Percentiles rank a stretch among this genome's conserved stretches.
These are phyloP conservation scores for Latrodectus hesperus DNA, from an alignment of 2,888 invertebrate genomes.

Conservation along the genomic window DNA sequence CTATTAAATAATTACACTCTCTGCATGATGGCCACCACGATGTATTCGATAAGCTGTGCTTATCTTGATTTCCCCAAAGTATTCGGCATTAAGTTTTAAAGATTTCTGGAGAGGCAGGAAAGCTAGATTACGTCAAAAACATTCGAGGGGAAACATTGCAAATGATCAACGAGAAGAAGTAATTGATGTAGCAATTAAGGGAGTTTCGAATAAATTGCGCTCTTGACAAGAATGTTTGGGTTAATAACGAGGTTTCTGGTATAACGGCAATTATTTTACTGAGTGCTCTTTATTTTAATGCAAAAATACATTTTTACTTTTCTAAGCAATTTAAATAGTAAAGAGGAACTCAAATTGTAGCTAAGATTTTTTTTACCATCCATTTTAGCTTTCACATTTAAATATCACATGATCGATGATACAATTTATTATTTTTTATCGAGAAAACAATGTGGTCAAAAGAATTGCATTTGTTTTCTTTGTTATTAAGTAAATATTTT, in stretches of 20 bases:
- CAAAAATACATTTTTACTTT: background rate
- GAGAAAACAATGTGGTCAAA: no score
- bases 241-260: constrained; percentile 50
- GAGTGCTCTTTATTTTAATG: constrained; percentile 39
- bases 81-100: constrained; percentile 22
- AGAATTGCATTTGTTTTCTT: no score
- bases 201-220: constrained; percentile 50
- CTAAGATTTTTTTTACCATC: background rate
- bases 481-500: no score
- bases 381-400: background rate
- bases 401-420: background rate
- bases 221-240: constrained; percentile 39
- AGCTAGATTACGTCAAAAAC: constrained; percentile 31
- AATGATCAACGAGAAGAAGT: constrained; percentile 40
- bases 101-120: constrained; percentile 4
- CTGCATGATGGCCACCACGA: background rate
- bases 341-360: background rate
- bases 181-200: constrained; percentile 59
- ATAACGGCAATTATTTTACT: constrained; percentile 48
- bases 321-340: background rate
- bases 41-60: constrained; percentile 1
- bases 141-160: constrained; percentile 13
- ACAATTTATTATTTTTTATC: background rate
- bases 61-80: constrained; percentile 22
- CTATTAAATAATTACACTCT: constrained; percentile 1